A percentile compares a stretch with the other conserved stretches of the same genome.
Evolutionary conservation across 35 echinoderm and acorn worm genomes (phyloP).

Genomic region (Ptychodera flava): DNA sequence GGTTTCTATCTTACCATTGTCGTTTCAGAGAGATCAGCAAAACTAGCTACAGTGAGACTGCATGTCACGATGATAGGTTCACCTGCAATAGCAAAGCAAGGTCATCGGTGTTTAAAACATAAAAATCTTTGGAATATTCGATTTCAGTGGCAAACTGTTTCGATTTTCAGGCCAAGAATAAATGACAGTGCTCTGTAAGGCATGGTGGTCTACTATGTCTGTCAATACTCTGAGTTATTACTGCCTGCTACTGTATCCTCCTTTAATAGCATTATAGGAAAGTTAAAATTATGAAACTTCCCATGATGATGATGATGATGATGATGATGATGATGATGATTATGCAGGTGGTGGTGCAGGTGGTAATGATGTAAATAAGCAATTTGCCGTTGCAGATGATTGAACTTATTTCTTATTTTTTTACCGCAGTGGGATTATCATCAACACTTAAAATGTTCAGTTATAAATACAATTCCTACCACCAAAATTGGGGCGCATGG

Average conservation of each 20-base stretch:
- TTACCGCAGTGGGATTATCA: not conserved
- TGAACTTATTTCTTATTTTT: no score
- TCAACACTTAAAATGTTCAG: not conserved
- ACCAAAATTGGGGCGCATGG: not conserved
- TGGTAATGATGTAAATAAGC: not conserved
- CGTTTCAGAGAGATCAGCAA: not conserved
- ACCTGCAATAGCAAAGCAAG: not conserved
- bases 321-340: not conserved
- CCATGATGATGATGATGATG: not conserved
- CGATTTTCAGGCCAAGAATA: not conserved
- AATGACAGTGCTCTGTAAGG: no score
- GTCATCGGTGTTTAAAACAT: not conserved
- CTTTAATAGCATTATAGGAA: no score
- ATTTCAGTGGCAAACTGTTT: not conserved
- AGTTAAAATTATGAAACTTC: not conserved
- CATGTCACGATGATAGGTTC: not conserved
- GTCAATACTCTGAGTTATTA: not conserved
- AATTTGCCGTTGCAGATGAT: no score
- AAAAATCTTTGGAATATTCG: not conserved
- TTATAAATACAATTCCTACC: not conserved
- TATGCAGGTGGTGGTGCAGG: not conserved
- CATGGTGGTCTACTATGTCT: no score
- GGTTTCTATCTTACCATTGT: not conserved
- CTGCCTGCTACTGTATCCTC: no score
- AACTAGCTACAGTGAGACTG: not conserved